phyloP scores from a whole-genome alignment of 2,888 invertebrate species.

The Eucriotettix oculatus region DNA sequence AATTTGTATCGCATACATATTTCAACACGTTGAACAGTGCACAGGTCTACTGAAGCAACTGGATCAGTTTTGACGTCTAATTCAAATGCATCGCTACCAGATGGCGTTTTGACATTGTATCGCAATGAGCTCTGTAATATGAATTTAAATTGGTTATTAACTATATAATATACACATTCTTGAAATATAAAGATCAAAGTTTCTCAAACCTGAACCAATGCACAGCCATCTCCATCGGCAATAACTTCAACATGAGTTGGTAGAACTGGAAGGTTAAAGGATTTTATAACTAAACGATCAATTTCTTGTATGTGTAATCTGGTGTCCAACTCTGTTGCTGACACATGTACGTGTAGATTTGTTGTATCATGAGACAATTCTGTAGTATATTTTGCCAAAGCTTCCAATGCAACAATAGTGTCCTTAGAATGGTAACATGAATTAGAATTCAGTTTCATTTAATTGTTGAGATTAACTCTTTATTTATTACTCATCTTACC shows the following conservation, averaged over 20 bases:
- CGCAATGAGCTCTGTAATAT: conserved; percentile 20
- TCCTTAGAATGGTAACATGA: conserved; percentile 25
- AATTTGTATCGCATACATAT: conserved; percentile 15
- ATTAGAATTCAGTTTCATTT: no score
- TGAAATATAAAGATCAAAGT: background rate
- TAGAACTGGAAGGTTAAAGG: conserved; percentile 25
- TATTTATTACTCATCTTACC: conserved; percentile 22
- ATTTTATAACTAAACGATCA: conserved; percentile 32
- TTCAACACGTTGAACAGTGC: conserved; percentile 14
- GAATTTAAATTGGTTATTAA: background rate
- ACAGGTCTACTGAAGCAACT: conserved; percentile 26
- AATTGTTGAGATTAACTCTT: no score
- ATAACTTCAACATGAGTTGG: conserved; percentile 30
- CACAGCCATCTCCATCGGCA: conserved; percentile 36
- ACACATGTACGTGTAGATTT: conserved; percentile 29
- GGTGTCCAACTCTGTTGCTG: conserved; percentile 25
- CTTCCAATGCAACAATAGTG: conserved; percentile 42
- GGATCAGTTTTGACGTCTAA: conserved; percentile 28
- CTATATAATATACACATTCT: background rate
- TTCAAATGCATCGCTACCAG: conserved; percentile 33
- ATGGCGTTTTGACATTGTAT: conserved; percentile 31
- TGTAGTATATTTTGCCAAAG: conserved; percentile 36
- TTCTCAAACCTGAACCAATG: conserved; percentile 31
- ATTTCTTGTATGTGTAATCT: conserved; percentile 27
- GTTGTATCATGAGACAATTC: conserved; percentile 27